A percentile compares a stretch with the other conserved stretches of the same genome.
Conservation (phyloP, 2,797 vertebrate species). For the Malacoctenus gilli region DNA sequence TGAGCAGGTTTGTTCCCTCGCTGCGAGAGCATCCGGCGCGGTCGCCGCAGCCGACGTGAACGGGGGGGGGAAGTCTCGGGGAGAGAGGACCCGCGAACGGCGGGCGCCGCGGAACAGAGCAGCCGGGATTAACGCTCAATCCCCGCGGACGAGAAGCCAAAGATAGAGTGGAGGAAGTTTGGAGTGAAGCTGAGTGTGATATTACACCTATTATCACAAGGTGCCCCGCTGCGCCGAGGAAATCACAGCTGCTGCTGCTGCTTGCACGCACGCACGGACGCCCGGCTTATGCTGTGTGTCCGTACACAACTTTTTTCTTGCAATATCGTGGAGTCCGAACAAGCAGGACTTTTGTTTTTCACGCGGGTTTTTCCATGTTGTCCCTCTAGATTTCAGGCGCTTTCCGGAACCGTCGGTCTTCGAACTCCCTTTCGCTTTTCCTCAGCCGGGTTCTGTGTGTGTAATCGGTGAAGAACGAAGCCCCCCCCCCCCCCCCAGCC, state of each 20-base stretch:
- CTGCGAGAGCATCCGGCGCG: not conserved
- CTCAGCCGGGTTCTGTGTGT: slow-evolving; percentile 1
- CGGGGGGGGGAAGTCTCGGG: slow-evolving; percentile 7
- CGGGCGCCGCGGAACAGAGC: slow-evolving; percentile 11
- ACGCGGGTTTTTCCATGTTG: no score
- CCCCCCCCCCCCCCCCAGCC: slow-evolving; percentile 40
- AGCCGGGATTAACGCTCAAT: slow-evolving; percentile 14
- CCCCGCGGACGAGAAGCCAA: slow-evolving; percentile 34
- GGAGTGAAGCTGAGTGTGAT: slow-evolving; percentile 44
- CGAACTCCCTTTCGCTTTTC: not conserved
- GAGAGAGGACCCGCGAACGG: not conserved
- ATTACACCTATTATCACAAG: slow-evolving; percentile 62
- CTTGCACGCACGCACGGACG: not conserved
- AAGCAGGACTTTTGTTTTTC: no score
- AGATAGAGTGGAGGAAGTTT: slow-evolving; percentile 30
- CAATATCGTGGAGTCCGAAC: no score
- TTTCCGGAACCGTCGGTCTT: no score
- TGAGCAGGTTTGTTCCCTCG: not conserved
- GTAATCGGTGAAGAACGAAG: slow-evolving; percentile 6
- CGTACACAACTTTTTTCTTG: not conserved
- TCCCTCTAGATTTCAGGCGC: no score
- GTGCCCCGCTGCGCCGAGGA: slow-evolving; percentile 20
- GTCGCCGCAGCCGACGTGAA: slow-evolving; percentile 8
- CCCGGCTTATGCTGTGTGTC: not conserved
- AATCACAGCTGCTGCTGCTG: slow-evolving; percentile 32